phyloP scores from a whole-genome alignment of 1,140 invertebrate genomes.

The Pteromalus puparum region DNA sequence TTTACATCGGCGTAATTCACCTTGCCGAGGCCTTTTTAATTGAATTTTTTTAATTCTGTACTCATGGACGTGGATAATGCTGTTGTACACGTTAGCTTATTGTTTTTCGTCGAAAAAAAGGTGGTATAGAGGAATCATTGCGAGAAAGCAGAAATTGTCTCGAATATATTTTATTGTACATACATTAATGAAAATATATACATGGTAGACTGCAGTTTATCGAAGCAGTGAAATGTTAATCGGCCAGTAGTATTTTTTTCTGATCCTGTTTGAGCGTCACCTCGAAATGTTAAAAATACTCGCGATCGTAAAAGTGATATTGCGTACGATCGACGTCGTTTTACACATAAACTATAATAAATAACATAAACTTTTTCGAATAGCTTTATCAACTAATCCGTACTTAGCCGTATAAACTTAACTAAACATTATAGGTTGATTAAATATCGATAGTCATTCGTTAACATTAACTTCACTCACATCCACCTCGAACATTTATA shows the following conservation, averaged over 20 bases:
- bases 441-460: neutral
- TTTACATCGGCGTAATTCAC: conserved; percentile 36
- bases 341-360: neutral
- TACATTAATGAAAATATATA: conserved; percentile 77
- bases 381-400: neutral
- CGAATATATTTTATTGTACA: conserved; percentile 71
- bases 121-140: too few species aligned
- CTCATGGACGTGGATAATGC: too few species aligned
- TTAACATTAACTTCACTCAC: neutral
- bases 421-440: neutral
- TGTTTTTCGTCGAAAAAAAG: neutral
- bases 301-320: too few species aligned
- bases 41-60: neutral
- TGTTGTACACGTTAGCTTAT: too few species aligned
- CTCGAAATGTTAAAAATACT: neutral
- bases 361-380: neutral
- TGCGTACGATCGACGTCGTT: neutral
- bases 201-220: conserved; percentile 74
- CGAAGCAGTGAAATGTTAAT: conserved; percentile 67
- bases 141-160: conserved; percentile 49
- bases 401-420: neutral
- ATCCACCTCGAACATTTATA: neutral
- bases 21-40: conserved; percentile 24
- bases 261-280: conserved; percentile 22
- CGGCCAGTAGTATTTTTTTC: conserved; percentile 46